phyloP scores from a whole-genome alignment of 2,113 vertebrate genomes.

The Hiodon tergisus region DNA sequence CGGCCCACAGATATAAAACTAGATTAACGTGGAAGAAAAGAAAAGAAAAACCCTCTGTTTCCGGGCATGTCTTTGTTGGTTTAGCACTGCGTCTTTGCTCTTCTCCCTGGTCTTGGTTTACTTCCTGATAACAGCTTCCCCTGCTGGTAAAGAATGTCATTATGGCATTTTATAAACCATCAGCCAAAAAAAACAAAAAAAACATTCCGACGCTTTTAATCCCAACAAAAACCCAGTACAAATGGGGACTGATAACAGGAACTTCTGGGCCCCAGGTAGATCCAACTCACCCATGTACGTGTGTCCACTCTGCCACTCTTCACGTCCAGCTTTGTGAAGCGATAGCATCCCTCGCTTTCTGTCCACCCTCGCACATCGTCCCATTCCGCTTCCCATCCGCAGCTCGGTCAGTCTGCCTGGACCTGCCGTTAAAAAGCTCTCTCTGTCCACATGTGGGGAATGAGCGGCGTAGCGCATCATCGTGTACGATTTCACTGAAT shows the following conservation, averaged over 20 bases:
- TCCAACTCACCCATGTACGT: background rate
- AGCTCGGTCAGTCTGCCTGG: conserved; percentile 17
- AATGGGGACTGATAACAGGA: conserved; percentile 20
- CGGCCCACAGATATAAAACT: conserved; percentile 2
- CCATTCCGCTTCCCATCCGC: conserved; percentile 21
- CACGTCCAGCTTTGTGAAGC: conserved; percentile 6
- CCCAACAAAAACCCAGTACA: background rate
- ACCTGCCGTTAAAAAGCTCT: conserved; percentile 7
- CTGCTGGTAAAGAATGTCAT: conserved; percentile 42
- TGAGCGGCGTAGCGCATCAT: background rate
- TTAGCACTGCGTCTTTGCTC: conserved; percentile 26
- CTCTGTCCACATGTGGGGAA: background rate
- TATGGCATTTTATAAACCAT: background rate
- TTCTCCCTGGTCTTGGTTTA: conserved; percentile 25
- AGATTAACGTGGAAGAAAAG: conserved; percentile 8
- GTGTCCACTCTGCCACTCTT: conserved; percentile 4
- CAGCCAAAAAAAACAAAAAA: too few relatives aligned
- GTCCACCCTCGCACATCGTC: conserved; percentile 14
- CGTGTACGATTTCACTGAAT: too few relatives aligned
- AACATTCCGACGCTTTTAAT: too few relatives aligned
- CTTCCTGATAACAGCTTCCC: conserved; percentile 45
- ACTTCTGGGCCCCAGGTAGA: conserved; percentile 18
- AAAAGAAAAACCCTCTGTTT: conserved; percentile 15
- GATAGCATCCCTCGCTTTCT: background rate
- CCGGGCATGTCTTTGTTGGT: conserved; percentile 34